Percentiles rank a stretch among this genome's conserved stretches.
phyloP scores from a whole-genome alignment of 2,797 vertebrate species.

The Melopsittacus undulatus region DNA sequence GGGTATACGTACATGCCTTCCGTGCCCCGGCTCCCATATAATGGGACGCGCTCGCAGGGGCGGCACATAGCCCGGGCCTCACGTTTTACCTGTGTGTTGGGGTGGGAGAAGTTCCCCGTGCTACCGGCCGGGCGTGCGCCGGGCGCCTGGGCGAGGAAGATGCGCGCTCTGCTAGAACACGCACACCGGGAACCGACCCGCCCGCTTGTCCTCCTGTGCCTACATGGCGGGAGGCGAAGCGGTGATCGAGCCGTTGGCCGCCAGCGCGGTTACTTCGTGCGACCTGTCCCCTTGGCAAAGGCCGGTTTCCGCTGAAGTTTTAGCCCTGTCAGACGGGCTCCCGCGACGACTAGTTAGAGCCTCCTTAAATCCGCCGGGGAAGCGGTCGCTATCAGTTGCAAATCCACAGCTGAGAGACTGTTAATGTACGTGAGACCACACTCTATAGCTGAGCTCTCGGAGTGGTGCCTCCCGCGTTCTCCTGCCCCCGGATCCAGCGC shows the following conservation, averaged over 20 bases:
- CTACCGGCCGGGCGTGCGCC: neutral
- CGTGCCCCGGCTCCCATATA: rapidly evolving
- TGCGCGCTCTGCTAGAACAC: neutral
- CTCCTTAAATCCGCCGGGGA: neutral
- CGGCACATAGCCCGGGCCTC: neutral
- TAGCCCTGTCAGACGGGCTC: no score
- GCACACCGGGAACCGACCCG: rapidly evolving
- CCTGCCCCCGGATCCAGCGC: neutral
- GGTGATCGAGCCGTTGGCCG: neutral
- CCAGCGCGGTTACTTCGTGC: no score
- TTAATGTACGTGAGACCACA: neutral
- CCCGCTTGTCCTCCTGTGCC: neutral
- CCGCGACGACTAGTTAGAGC: neutral
- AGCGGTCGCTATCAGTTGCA: neutral
- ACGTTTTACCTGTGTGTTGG: neutral
- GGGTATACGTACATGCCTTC: rapidly evolving
- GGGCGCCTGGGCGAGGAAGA: neutral
- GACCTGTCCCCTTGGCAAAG: no score
- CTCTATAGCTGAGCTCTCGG: neutral
- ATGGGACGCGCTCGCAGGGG: neutral
- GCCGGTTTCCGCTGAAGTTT: neutral
- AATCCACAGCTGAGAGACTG: neutral
- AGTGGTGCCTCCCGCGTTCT: neutral
- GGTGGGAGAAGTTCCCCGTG: neutral
- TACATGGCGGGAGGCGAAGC: neutral